Evolutionary conservation across 1,140 invertebrate genomes (phyloP).

Genomic region (Hyposmocoma kahamanoa): DNA sequence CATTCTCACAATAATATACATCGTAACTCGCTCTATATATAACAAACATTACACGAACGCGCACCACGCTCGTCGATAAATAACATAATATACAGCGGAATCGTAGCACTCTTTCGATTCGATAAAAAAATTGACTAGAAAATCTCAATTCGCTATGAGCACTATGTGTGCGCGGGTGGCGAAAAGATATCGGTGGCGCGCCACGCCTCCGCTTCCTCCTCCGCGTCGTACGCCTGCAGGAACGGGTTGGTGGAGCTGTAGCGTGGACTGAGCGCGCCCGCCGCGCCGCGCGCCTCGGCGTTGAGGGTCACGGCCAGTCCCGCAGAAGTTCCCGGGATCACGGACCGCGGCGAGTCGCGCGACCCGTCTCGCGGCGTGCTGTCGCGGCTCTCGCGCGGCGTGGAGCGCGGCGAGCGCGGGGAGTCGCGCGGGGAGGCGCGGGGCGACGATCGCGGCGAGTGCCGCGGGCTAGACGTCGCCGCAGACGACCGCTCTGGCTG

Average conservation of each 20-base stretch:
- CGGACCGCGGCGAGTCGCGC: constrained; percentile 45
- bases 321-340: constrained; percentile 75
- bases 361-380: constrained; percentile 45
- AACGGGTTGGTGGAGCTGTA: constrained; percentile 76
- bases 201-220: constrained; percentile 65
- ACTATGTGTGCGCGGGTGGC: constrained; percentile 63
- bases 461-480: constrained; percentile 24
- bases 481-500: constrained; percentile 38
- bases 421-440: constrained; percentile 42
- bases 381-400: constrained; percentile 48
- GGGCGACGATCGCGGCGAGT: constrained; percentile 31
- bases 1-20: constrained; percentile 70
- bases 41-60: constrained; percentile 64
- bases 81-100: constrained; percentile 69
- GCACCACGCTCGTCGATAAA: constrained; percentile 55
- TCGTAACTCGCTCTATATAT: constrained; percentile 68
- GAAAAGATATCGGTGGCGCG: constrained; percentile 64
- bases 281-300: constrained; percentile 47
- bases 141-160: constrained; percentile 66
- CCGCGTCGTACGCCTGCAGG: constrained; percentile 74
- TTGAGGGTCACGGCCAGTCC: constrained; percentile 75
- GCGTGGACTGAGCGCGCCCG: constrained; percentile 46
- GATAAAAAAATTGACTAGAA: constrained; percentile 72
- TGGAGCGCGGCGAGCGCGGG: constrained; percentile 45
- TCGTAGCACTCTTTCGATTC: constrained; percentile 68